phyloP scores from a whole-genome alignment of 2,888 invertebrate species.

The Caenorhabditis japonica region DNA sequence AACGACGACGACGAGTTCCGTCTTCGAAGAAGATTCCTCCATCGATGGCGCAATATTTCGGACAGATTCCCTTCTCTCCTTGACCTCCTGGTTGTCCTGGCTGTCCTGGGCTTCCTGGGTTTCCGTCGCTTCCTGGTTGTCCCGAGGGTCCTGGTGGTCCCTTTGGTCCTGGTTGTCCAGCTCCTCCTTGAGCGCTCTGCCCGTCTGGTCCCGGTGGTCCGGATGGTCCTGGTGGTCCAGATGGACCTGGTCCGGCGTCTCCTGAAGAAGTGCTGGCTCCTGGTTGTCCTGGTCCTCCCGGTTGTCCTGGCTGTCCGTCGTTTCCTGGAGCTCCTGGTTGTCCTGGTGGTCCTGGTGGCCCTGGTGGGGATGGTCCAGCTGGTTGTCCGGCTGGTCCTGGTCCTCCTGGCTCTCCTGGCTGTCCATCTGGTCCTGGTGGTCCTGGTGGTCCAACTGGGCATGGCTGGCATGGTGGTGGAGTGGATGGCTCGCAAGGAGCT shows the following conservation, averaged over 20 bases:
- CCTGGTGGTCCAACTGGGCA: conserved; percentile 64
- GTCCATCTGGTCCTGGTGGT: conserved; percentile 64
- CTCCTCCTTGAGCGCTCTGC: conserved; percentile 24
- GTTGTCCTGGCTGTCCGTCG: conserved; percentile 41
- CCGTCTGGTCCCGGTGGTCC: conserved; percentile 64
- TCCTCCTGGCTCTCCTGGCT: conserved; percentile 55
- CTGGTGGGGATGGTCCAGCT: conserved; percentile 37
- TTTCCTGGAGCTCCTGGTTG: conserved; percentile 44
- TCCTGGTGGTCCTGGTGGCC: conserved; percentile 52
- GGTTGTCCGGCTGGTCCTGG: conserved; percentile 46
- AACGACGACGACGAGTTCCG: conserved; percentile 61
- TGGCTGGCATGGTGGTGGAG: conserved; percentile 54
- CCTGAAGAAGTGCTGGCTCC: conserved; percentile 8
- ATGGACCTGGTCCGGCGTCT: conserved; percentile 28
- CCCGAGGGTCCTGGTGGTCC: conserved; percentile 58
- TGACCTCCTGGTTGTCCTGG: conserved; percentile 58
- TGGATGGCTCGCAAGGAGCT: conserved; percentile 38
- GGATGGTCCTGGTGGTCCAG: conserved; percentile 60
- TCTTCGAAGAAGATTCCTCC: conserved; percentile 71
- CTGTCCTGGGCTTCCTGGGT: conserved; percentile 48
- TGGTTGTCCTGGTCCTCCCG: conserved; percentile 35
- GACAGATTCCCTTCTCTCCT: conserved; percentile 67
- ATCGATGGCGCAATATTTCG: conserved; percentile 66
- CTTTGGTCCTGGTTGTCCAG: conserved; percentile 54
- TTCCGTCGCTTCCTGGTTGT: conserved; percentile 47